Evolutionary conservation across 2,888 invertebrate genomes (phyloP), one percentile per base, ranked within the genome.

Genomic region (Sinhomidia bicolor): DNA sequence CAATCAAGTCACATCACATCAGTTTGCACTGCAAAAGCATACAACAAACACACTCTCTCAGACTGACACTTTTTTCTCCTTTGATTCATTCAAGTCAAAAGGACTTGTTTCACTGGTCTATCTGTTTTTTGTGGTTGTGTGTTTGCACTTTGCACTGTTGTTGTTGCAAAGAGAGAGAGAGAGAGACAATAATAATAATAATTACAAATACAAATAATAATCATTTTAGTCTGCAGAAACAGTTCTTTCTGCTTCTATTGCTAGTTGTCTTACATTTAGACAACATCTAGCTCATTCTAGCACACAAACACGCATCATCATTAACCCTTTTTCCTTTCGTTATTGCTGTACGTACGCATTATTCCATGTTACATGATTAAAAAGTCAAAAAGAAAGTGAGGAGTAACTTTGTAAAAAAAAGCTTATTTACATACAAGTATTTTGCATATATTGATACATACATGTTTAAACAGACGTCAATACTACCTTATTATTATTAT

Each of bases 121-220:
- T 57, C 57, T 60, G 23, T 60, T 26, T 60, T 12, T 23, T 60
- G 23, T 60, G 23, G 6, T 57, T n/a, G n/a, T n/a, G n/a, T n/a
- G n/a, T n/a, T n/a, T n/a, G n/a, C n/a, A n/a, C n/a, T n/a, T n/a
- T n/a, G n/a, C n/a, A n/a, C n/a, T n/a, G n/a, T n/a, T n/a, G n/a
- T 51, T 57, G 17, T 57, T 57, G 20, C 20, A 17, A n/a, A 23
- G 1, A 47, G 10, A 44, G 44, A 29, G 47, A 44, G 7, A 60
- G 26, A 60, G 3, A 60, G 60, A 60, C 60, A 17, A 54, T 54
- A 60, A 65, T 23, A 74, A 74, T 44, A 74, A n/a, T n/a, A n/a
- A n/a, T n/a, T n/a, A 74, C 74, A n/a, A 74, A 74, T 74, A 74
- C 74, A 47, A 74, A 74, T 74, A 44, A 74, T 74, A 14, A 74